Evolutionary conservation across 1,140 invertebrate species (phyloP), one percentile per base, ranked within the genome.

Genomic region (Orchestia grillus): DNA sequence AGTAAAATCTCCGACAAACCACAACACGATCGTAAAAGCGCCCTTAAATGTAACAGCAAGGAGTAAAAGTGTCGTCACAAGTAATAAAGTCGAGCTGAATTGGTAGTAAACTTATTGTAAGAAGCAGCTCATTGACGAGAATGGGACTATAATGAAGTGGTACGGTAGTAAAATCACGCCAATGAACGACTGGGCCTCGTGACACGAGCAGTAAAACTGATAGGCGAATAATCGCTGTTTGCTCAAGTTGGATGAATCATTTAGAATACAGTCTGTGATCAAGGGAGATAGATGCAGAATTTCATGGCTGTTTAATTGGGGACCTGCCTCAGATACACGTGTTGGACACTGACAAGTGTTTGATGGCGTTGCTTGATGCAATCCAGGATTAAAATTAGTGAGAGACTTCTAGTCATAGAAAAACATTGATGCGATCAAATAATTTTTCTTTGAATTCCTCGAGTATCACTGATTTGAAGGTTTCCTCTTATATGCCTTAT

Each of bases 21-120:
- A 94, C 92, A 94, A 94, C 92, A 94, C 92, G 92, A 94, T 94
- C 92, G 92, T 94, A 94, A 94, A 94, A 94, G 92, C 92, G 44
- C 43, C 92, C 92, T 94, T 94, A 94, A 94, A 94, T 94, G 92
- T 94, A 45, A 94, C 92, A n/a, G 92, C 44, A 94, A 94, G 92
- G 43, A 94, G 92, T 94, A 94, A 94, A 94, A 94, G 92, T 94
- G 92, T 94, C 92, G 92, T 94, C 92, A 94, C 92, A 94, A 94
- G 92, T 94, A 94, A 94, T 94, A 94, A 94, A 94, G 92, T 94
- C 44, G 23, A 47, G 92, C 92, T 44, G 40, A 94, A 94, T 94
- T 94, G 92, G 92, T 47, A 94, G 43, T 94, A 94, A 94, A 94
- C 92, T 94, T 94, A 94, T 94, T 94, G 92, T 94, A 94, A 44